A percentile compares a stretch with the other conserved stretches of the same genome.
Evolutionary conservation across 2,113 vertebrate genomes (phyloP).

Genomic region (Martes martes): DNA sequence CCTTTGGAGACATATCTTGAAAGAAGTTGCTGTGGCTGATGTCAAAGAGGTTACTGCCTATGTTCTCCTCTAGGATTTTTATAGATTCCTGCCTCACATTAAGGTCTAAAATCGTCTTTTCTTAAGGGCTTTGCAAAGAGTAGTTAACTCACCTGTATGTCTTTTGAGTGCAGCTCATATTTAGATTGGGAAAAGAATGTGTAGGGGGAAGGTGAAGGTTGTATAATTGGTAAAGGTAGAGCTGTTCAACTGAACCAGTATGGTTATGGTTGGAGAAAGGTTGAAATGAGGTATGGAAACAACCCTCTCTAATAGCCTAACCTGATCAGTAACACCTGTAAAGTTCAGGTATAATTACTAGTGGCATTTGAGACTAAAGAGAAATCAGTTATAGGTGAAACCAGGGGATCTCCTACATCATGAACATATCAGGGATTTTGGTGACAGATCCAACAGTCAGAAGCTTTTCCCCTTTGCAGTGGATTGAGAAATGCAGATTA

Average conservation of each 20-base stretch:
- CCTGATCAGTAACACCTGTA: neutral
- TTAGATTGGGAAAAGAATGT: neutral
- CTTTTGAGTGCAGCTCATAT: neutral
- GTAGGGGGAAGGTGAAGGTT: neutral
- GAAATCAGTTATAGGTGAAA: neutral
- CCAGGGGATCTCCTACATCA: neutral
- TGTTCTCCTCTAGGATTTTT: no score
- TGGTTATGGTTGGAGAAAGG: neutral
- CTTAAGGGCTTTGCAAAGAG: neutral
- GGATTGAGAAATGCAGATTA: neutral
- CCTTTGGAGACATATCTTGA: no score
- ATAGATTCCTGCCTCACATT: no score
- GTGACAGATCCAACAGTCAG: neutral
- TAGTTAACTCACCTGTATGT: neutral
- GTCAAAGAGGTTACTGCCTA: no score
- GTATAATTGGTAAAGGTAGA: neutral
- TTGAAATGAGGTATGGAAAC: neutral
- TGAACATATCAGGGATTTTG: neutral
- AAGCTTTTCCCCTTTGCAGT: neutral
- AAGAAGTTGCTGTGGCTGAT: no score
- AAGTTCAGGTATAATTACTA: neutral
- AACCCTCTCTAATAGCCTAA: neutral
- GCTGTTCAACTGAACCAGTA: neutral
- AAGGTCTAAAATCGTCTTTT: neutral
- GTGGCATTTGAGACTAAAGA: neutral